These are phyloP conservation scores for Spatulosminthurus flaviceps DNA, from an alignment of 2,888 invertebrate species.

Conservation along the genomic window DNA sequence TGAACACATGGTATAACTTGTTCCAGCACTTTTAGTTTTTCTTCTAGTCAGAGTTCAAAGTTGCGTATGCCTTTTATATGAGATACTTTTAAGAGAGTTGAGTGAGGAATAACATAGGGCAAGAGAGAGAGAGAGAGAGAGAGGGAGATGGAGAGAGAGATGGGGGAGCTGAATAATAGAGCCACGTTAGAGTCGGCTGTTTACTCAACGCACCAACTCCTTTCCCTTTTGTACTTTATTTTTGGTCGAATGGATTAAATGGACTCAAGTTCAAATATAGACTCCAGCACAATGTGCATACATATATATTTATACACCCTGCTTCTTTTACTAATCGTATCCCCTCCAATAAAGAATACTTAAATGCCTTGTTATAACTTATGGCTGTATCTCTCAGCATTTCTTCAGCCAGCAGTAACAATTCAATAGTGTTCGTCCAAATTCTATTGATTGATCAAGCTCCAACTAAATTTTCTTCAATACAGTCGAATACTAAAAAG, in stretches of 20 bases:
- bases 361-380: no score
- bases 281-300: neutral
- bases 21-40: neutral
- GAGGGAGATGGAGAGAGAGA: neutral
- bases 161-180: slow-evolving; percentile 3
- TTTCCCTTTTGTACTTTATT: slow-evolving; percentile 8
- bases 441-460: no score
- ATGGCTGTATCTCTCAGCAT: no score
- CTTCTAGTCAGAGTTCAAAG: neutral
- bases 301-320: no score
- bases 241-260: slow-evolving; percentile 8
- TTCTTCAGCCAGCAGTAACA: no score
- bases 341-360: no score
- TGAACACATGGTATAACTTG: neutral
- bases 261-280: neutral
- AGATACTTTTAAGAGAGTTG: neutral
- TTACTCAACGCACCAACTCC: slow-evolving; percentile 18
- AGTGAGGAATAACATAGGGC: neutral
- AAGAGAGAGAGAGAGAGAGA: neutral
- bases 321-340: no score
- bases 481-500: no score
- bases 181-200: neutral
- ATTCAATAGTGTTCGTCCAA: no score
- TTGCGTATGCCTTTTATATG: neutral
- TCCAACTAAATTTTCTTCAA: no score